A percentile compares a stretch with the other conserved stretches of the same genome.
These are phyloP conservation scores for Eupithecia subumbrata DNA, from an alignment of 2,888 invertebrate genomes.

Conservation along the genomic window DNA sequence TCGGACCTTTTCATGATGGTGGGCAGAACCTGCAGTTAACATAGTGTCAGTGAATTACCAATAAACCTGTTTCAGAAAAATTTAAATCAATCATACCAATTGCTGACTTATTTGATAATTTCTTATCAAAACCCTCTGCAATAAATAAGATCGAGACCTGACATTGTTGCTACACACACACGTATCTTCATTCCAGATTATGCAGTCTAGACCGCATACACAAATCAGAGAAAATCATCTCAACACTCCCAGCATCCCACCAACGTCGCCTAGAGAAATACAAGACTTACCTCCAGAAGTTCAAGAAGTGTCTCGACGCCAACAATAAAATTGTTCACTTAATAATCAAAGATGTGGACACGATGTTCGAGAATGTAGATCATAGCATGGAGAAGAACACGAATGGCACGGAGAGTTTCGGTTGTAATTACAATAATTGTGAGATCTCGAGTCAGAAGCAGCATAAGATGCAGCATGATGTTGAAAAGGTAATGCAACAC, in stretches of 20 bases:
- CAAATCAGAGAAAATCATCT: constrained; percentile 90
- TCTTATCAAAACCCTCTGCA: no score
- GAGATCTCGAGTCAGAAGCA: constrained; percentile 71
- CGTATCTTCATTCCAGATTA: constrained; percentile 80
- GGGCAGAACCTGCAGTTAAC: no score
- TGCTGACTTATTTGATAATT: no score
- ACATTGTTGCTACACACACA: no score
- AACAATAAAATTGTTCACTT: constrained; percentile 87
- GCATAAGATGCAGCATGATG: constrained; percentile 79
- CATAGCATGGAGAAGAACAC: constrained; percentile 56
- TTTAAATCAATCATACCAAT: no score
- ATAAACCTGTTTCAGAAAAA: no score
- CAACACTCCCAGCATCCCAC: constrained; percentile 89
- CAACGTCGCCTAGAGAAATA: constrained; percentile 90
- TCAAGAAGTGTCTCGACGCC: constrained; percentile 91
- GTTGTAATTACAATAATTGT: constrained; percentile 74
- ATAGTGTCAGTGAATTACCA: no score
- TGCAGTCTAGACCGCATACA: constrained; percentile 90
- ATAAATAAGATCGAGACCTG: no score
- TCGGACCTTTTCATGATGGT: no score
- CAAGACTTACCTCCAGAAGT: constrained; percentile 87
- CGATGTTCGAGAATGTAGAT: constrained; percentile 92
- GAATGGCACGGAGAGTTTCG: constrained; percentile 70
- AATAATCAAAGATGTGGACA: constrained; percentile 91
- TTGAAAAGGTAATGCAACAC: constrained; percentile 65